Evolutionary conservation across 2,113 vertebrate species (phyloP), one percentile per base, ranked within the genome.

Genomic region (Ammodytes dubius): DNA sequence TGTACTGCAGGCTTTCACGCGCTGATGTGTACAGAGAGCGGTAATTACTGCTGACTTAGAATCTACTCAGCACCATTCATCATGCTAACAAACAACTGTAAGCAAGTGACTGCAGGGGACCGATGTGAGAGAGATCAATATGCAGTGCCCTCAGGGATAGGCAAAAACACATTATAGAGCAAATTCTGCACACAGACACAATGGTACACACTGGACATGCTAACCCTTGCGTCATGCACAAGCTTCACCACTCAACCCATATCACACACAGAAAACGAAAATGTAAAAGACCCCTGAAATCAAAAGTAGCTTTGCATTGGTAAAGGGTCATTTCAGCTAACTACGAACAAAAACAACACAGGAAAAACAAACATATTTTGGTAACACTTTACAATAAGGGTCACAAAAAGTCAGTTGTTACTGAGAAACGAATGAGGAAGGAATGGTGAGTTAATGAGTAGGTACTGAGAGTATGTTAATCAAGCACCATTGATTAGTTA

Each of bases 41-140:
- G 86, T 87, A 85, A 92, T 91, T 89, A 89, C 82, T 69, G 90
- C 90, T 83, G 90, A 89, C 77, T 81, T 72, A 60, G 47, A 77
- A 80, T 68, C 75, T 63, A 73, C 83, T 81, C 79, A 67, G 75
- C 74, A 65, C 61, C 79, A 61, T 88, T 91, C 77, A 88, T 91
- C 87, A 84, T 66, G 57, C 40, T 52, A 59, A n/a, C 5, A 1
- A 73, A 75, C 45, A 72, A 70, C 66, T 64, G 52, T 71, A 52
- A 61, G 66, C 61, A 42, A 72, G 59, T 10, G 66, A 69, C 69
- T 66, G 49, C 63, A 43, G 67, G 57, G 63, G 49, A 73, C 5
- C 68, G 1, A 64, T 10, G 19, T 49, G 59, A 70, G 65, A 60
- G 15, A 72, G 74, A 76, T 75, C 66, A 45, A 87, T 87, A 73